phyloP scores from a whole-genome alignment of 1,140 invertebrate genomes.

The Macrosteles quadrilineatus region DNA sequence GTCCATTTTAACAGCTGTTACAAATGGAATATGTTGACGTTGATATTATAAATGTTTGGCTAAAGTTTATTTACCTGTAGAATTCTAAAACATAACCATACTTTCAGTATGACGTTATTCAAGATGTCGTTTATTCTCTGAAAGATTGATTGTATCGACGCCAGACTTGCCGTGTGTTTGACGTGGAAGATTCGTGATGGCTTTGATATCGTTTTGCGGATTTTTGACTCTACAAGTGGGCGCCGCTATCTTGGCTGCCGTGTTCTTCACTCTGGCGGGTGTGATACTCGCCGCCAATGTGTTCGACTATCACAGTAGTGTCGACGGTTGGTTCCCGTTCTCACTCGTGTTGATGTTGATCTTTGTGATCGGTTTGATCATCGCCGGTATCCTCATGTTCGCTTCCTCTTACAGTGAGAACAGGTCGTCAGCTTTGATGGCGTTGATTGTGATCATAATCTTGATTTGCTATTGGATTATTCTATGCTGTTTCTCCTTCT shows the following conservation, averaged over 20 bases:
- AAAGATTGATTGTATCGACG: too few species aligned
- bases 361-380: background rate
- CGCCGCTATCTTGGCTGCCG: background rate
- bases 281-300: slow-evolving; percentile 2
- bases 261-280: background rate
- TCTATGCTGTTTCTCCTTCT: slow-evolving; percentile 4
- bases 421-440: background rate
- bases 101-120: too few species aligned
- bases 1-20: too few species aligned
- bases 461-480: slow-evolving; percentile 4
- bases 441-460: background rate
- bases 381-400: slow-evolving; percentile 1
- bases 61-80: too few species aligned
- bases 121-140: too few species aligned
- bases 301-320: background rate
- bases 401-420: background rate
- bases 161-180: too few species aligned
- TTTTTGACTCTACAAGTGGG: slow-evolving; percentile 8
- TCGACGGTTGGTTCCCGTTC: too few species aligned
- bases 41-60: too few species aligned
- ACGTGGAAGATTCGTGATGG: too few species aligned
- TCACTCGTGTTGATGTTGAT: background rate
- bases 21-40: too few species aligned
- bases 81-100: too few species aligned
- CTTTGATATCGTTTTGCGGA: background rate